Evolutionary conservation across 2,113 vertebrate genomes (phyloP).

Genomic region (Copsychus sechellarum): DNA sequence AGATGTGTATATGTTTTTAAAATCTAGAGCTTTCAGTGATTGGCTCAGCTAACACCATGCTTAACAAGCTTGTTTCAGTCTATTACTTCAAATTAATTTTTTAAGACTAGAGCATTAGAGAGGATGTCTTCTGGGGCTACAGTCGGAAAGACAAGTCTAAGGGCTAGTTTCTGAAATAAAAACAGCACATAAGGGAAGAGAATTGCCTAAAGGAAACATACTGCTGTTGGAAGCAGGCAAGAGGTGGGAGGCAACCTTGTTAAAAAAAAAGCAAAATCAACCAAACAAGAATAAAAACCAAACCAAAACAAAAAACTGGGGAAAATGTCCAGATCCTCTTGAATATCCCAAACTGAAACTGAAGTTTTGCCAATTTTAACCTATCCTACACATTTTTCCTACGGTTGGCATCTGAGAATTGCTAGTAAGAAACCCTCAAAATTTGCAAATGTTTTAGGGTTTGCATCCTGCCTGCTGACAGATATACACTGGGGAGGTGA

Average conservation of each 20-base stretch:
- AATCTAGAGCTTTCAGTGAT: not conserved
- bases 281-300: not conserved
- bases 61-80: constrained; percentile 56
- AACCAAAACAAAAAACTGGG: not conserved
- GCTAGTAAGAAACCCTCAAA: not conserved
- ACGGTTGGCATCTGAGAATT: not conserved
- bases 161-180: constrained; percentile 21
- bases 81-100: constrained; percentile 66
- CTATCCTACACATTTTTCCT: not conserved
- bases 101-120: constrained; percentile 45
- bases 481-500: not conserved
- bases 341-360: not conserved
- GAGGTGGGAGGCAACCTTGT: not conserved
- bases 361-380: not conserved
- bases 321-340: not conserved
- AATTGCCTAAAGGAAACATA: constrained; percentile 51
- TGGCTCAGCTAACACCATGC: constrained; percentile 1
- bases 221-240: not conserved
- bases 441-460: not conserved
- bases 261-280: not conserved
- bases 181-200: constrained; percentile 57
- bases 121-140: constrained; percentile 32
- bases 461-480: not conserved
- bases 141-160: constrained; percentile 42
- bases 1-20: not conserved